A percentile compares a stretch with the other conserved stretches of the same genome.
Evolutionary conservation across 2,888 invertebrate genomes (phyloP).

Genomic region (Pseudanteris insignis): DNA sequence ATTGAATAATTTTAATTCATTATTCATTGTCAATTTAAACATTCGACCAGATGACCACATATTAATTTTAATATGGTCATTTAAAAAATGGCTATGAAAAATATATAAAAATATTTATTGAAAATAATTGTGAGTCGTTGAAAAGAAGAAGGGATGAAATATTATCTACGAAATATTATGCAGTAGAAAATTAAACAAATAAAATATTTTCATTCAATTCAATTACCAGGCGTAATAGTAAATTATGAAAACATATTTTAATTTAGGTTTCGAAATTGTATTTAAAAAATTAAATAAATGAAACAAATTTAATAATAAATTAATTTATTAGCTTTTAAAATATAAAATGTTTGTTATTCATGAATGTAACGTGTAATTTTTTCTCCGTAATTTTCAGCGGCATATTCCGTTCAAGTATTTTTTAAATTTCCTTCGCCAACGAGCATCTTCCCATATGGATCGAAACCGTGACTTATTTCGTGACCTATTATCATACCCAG

Average conservation of each 20-base stretch:
- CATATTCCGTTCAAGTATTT: conserved; percentile 11
- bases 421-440: conserved; percentile 16
- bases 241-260: conserved; percentile 18
- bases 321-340: conserved; percentile 68
- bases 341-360: conserved; percentile 75
- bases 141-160: too few species aligned
- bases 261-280: neutral
- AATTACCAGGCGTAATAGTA: too few species aligned
- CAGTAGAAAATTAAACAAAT: too few species aligned
- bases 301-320: neutral
- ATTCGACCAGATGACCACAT: too few species aligned
- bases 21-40: too few species aligned
- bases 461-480: conserved; percentile 34
- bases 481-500: conserved; percentile 30
- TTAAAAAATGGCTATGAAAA: neutral
- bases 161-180: too few species aligned
- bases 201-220: too few species aligned
- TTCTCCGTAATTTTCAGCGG: conserved; percentile 3
- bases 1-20: too few species aligned
- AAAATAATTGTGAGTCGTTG: too few species aligned
- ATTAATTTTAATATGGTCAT: too few species aligned
- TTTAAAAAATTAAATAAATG: neutral
- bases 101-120: conserved; percentile 66
- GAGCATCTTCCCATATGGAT: conserved; percentile 19
- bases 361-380: conserved; percentile 86